These are phyloP conservation scores for Halictus ligatus DNA, from an alignment of 2,888 invertebrate species.

Conservation along the genomic window DNA sequence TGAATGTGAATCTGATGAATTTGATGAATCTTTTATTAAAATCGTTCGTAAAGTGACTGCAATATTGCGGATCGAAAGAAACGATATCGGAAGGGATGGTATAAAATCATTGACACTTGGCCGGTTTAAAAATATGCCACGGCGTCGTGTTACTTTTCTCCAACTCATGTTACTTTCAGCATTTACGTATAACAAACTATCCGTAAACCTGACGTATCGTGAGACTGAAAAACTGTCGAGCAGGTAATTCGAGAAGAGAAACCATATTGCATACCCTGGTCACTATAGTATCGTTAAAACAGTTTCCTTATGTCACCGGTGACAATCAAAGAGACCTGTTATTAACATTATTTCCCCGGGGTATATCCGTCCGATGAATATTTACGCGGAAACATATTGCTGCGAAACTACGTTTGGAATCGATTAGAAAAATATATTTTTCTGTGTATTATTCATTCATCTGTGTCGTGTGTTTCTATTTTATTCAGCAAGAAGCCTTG, in stretches of 20 bases:
- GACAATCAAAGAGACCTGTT: constrained; percentile 9
- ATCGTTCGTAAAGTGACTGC: neutral
- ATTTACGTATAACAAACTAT: constrained; percentile 60
- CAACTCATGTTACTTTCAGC: constrained; percentile 58
- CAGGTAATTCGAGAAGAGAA: constrained; percentile 65
- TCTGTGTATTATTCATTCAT: too few species aligned
- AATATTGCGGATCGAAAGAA: neutral
- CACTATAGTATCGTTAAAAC: constrained; percentile 33
- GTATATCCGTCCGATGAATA: too few species aligned
- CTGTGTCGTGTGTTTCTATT: too few species aligned
- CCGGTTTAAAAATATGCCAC: constrained; percentile 36
- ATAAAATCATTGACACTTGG: constrained; percentile 18
- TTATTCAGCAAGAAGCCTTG: too few species aligned
- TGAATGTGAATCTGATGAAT: neutral
- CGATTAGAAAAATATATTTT: too few species aligned
- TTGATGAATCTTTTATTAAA: neutral
- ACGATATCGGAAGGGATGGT: constrained; percentile 2
- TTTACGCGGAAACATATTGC: too few species aligned
- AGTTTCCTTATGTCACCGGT: constrained; percentile 28
- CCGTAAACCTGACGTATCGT: constrained; percentile 59
- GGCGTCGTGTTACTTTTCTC: constrained; percentile 48
- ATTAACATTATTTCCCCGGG: too few species aligned
- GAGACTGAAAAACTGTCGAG: constrained; percentile 55
- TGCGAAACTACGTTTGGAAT: too few species aligned
- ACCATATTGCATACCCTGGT: constrained; percentile 62